phyloP scores from a whole-genome alignment of 2,113 vertebrate species.

The Syngnathus floridae region DNA sequence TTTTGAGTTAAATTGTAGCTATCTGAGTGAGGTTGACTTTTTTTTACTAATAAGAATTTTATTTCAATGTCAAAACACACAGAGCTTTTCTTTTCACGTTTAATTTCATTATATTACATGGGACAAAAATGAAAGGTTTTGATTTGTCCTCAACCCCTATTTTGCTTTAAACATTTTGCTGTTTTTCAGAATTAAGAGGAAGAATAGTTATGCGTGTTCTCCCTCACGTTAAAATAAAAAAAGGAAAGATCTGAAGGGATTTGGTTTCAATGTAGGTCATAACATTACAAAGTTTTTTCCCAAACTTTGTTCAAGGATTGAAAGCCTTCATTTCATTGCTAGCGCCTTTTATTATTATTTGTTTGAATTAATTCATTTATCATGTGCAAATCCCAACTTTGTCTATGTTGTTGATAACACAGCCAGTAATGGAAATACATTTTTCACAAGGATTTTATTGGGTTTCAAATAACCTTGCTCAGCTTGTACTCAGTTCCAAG shows the following conservation, averaged over 20 bases:
- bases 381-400: not conserved
- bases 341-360: not conserved
- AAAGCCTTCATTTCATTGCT: not conserved
- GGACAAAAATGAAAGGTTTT: not conserved
- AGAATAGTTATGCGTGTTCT: slow-evolving; percentile 1
- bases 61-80: slow-evolving; percentile 10
- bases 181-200: slow-evolving; percentile 5
- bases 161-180: not conserved
- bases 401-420: not conserved
- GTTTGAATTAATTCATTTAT: not conserved
- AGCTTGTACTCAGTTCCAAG: not conserved
- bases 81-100: not conserved
- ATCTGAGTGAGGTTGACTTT: not conserved
- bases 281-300: not conserved
- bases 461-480: not conserved
- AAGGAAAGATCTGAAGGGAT: not conserved
- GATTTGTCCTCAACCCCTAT: not conserved
- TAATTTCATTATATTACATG: not conserved
- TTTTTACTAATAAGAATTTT: not conserved
- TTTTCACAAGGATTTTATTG: not conserved
- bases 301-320: not conserved
- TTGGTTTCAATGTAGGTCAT: slow-evolving; percentile 5
- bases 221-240: slow-evolving; percentile 11
- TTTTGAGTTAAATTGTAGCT: not conserved
- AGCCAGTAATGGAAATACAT: not conserved